Evolutionary conservation across 2,113 vertebrate species (phyloP).

Genomic region (Connochaetes taurinus): DNA sequence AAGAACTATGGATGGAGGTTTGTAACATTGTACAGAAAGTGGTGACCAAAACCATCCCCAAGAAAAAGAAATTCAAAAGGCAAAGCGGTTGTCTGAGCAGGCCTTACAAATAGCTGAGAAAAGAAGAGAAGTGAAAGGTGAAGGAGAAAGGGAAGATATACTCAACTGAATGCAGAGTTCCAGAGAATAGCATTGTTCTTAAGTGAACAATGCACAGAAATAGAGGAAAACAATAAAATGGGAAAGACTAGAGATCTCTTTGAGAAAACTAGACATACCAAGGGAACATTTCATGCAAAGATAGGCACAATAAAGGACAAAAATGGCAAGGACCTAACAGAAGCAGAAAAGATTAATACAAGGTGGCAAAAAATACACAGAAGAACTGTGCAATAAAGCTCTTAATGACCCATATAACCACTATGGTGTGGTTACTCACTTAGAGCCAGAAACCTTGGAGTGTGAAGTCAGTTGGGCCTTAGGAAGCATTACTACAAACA

Average conservation of each 20-base stretch:
- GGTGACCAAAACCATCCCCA: not conserved
- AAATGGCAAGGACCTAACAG: not conserved
- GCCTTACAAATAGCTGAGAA: not conserved
- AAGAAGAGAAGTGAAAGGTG: not conserved
- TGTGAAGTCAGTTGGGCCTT: not conserved
- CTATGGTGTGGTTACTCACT: not conserved
- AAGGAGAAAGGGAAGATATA: not conserved
- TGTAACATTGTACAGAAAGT: not conserved
- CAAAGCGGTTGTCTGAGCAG: not conserved
- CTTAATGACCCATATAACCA: not conserved
- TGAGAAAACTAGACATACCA: not conserved
- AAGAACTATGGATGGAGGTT: not conserved
- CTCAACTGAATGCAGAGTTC: not conserved
- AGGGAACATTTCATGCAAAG: not conserved
- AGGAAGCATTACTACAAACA: not conserved
- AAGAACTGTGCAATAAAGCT: not conserved
- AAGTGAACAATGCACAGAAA: not conserved
- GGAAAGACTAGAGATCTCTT: not conserved
- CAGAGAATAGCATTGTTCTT: not conserved
- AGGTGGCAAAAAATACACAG: not conserved
- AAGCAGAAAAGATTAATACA: not conserved
- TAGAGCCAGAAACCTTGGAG: not conserved
- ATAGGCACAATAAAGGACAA: not conserved
- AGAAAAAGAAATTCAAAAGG: not conserved
- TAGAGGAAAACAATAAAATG: not conserved